Evolutionary conservation across 2,888 invertebrate genomes (phyloP), one percentile per base, ranked within the genome.

Genomic region (Prosopocoilus inquinatus): DNA sequence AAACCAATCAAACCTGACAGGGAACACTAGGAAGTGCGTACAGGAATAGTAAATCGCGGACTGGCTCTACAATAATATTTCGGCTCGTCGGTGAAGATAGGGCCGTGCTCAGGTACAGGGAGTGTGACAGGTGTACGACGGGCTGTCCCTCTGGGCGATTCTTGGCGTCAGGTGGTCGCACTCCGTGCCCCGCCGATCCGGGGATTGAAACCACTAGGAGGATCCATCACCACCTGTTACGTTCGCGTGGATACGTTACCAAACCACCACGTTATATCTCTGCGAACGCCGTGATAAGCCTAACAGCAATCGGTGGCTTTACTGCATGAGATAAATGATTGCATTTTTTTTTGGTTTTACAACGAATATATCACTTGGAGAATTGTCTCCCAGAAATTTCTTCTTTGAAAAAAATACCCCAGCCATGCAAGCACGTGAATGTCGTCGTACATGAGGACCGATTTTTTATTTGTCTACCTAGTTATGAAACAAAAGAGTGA

Each of bases 141-240:
- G 39, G 53, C 53, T 50, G 55, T 58, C 58, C 60, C 55, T 48
- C 36, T 45, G 53, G 53, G 53, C 53, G 16, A 53, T 48, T 41
- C 41, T 47, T 48, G 53, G 53, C 53, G 53, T 48, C 53, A 53
- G 53, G 47, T 53, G 53, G 53, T 53, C 34, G 47, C 41, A 41
- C n/a, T 41, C 12, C 41, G 41, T 41, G 12, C 41, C 41, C 41
- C 41, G 11, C 41, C 20, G 20, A 28, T 28, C 20, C 20, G 20
- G 20, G 20, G 20, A 28, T 28, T 28, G 20, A 28, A 28, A 28
- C 20, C 20, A 28, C 20, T 28, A 28, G 20, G 47, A 47, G 43
- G 53, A 53, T 53, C 59, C 63, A 60, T 55, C 58, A 50, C 63
- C 63, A 63, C 63, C 63, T 63, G 63, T 63, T 63, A 61, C 63